Percentiles rank a stretch among this genome's conserved stretches.
phyloP scores from a whole-genome alignment of 2,888 invertebrate genomes.

The Anaspis maculata region DNA sequence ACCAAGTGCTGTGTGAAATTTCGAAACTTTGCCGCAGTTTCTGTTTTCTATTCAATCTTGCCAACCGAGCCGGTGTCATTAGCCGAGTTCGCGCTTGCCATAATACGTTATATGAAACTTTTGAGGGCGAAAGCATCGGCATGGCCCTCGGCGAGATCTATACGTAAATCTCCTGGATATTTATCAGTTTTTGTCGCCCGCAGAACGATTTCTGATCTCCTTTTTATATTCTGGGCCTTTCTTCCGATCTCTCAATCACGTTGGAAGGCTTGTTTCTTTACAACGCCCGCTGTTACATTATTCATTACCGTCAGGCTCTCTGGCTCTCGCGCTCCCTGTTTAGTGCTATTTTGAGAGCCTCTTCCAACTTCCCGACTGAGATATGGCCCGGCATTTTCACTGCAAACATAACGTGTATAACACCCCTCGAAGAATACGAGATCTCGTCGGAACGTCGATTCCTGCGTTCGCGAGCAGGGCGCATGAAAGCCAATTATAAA shows the following conservation, averaged over 20 bases:
- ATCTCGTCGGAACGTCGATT: too few species aligned
- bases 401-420: slow-evolving; percentile 10
- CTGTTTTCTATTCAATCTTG: too few species aligned
- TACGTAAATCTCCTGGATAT: slow-evolving; percentile 41
- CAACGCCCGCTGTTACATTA: slow-evolving; percentile 43
- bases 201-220: slow-evolving; percentile 45
- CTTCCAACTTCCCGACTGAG: slow-evolving; percentile 7
- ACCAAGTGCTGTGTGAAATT: too few species aligned
- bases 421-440: too few species aligned
- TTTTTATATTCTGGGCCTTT: slow-evolving; percentile 44
- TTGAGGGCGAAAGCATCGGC: slow-evolving; percentile 25
- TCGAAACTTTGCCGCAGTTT: too few species aligned
- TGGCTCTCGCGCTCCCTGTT: too few species aligned
- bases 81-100: too few species aligned
- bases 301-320: slow-evolving; percentile 39
- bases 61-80: too few species aligned
- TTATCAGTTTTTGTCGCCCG: slow-evolving; percentile 43
- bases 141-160: too few species aligned
- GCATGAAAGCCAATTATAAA: too few species aligned
- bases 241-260: slow-evolving; percentile 44
- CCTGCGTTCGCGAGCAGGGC: too few species aligned
- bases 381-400: slow-evolving; percentile 12
- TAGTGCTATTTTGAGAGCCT: slow-evolving; percentile 27
- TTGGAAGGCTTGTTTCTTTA: slow-evolving; percentile 42
- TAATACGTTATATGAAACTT: slow-evolving; percentile 27